Evolutionary conservation across 2,797 vertebrate genomes (phyloP).

Genomic region (Melanotaenia parkinsoni): DNA sequence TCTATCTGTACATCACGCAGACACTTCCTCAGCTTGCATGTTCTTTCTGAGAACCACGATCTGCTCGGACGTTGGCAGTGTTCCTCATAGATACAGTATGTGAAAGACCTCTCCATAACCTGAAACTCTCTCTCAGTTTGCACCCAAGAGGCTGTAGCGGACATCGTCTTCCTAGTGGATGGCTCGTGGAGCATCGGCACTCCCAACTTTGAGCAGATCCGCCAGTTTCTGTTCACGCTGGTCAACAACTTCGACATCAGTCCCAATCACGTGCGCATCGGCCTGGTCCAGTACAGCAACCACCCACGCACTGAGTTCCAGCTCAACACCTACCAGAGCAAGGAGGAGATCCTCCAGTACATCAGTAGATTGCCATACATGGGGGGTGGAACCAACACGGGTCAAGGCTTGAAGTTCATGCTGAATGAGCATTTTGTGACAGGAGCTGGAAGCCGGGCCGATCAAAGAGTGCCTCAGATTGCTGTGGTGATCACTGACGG

Average conservation of each 20-base stretch:
- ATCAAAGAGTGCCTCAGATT: conserved; percentile 77
- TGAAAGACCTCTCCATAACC: conserved; percentile 9
- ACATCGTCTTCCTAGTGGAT: conserved; percentile 87
- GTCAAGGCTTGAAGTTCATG: conserved; percentile 79
- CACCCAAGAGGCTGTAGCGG: conserved; percentile 82
- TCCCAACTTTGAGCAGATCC: conserved; percentile 76
- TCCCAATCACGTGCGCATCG: conserved; percentile 80
- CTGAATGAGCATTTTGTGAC: conserved; percentile 79
- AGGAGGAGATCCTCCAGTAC: conserved; percentile 68
- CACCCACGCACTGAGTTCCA: conserved; percentile 79
- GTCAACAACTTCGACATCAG: conserved; percentile 82
- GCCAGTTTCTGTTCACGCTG: conserved; percentile 78
- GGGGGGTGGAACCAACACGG: conserved; percentile 78
- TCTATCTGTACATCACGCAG: conserved; percentile 7
- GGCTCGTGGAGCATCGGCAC: conserved; percentile 81
- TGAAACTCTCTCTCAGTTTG: conserved; percentile 74
- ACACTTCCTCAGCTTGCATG: conserved; percentile 13
- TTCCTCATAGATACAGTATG: not conserved
- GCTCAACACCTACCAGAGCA: conserved; percentile 74
- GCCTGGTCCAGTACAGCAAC: conserved; percentile 83
- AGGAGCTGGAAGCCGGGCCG: conserved; percentile 71
- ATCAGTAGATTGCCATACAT: conserved; percentile 75
- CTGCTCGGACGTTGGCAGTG: not conserved
- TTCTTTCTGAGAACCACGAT: not conserved
- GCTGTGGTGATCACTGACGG: conserved; percentile 84